Conservation (phyloP, 2,797 vertebrate genomes). For the Danio choprae region DNA sequence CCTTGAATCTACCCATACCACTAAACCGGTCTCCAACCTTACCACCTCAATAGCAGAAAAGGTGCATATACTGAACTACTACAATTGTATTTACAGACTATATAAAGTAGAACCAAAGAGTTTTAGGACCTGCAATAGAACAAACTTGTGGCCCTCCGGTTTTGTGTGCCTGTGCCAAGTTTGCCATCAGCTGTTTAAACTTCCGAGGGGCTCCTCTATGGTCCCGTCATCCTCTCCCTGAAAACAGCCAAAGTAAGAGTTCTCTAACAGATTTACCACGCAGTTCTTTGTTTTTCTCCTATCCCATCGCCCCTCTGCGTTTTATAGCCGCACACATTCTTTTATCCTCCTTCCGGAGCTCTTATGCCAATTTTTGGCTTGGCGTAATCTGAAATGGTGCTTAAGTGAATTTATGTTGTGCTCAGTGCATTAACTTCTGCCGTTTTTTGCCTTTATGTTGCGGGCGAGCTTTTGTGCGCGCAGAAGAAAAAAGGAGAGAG, state of each 20-base stretch:
- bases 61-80: no score
- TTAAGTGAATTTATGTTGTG: constrained; percentile 84
- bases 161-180: background rate
- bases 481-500: constrained; percentile 59
- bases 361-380: constrained; percentile 79
- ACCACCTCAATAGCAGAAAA: no score
- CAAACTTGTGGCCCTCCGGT: no score
- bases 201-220: constrained; percentile 38
- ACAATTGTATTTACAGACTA: no score
- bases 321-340: constrained; percentile 14
- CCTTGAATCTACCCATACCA: no score
- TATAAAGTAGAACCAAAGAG: no score
- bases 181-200: constrained; percentile 68
- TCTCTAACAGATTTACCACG: constrained; percentile 68
- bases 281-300: constrained; percentile 46
- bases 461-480: constrained; percentile 60
- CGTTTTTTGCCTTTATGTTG: constrained; percentile 77
- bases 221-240: background rate
- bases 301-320: constrained; percentile 10
- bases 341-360: constrained; percentile 64
- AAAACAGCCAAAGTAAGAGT: constrained; percentile 22
- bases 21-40: no score
- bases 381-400: constrained; percentile 83
- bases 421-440: constrained; percentile 81
- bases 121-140: no score